Evolutionary conservation across 92 coral and sea anemone genomes (phyloP).

Genomic region (Porites divaricata): DNA sequence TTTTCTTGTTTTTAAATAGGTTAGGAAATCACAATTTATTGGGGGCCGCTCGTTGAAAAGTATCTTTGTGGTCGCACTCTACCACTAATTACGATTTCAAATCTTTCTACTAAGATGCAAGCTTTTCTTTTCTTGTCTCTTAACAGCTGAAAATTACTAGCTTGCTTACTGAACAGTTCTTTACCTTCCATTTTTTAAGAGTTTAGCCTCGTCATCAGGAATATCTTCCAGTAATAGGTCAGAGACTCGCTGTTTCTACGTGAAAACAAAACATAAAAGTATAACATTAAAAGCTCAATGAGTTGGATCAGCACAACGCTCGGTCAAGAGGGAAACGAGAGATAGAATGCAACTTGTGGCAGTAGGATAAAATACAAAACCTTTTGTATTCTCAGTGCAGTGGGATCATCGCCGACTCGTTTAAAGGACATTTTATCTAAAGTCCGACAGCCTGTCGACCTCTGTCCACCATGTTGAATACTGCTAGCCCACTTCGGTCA

Average conservation of each 20-base stretch:
- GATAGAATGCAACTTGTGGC: not conserved
- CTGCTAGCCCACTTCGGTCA: not conserved
- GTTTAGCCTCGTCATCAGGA: conserved; percentile 86
- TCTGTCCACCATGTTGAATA: conserved; percentile 38
- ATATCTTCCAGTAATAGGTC: conserved; percentile 84
- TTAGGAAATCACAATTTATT: too few relatives aligned
- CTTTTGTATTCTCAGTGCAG: conserved; percentile 86
- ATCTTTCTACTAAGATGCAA: too few relatives aligned
- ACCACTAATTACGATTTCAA: too few relatives aligned
- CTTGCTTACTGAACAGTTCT: not conserved
- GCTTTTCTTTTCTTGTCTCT: too few relatives aligned
- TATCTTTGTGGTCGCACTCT: too few relatives aligned
- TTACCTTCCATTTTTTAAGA: conserved; percentile 88
- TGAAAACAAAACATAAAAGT: not conserved
- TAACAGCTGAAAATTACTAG: too few relatives aligned
- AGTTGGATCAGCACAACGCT: too few relatives aligned
- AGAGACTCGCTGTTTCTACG: conserved; percentile 88
- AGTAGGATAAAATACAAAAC: conserved; percentile 33
- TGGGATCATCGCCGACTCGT: conserved; percentile 95
- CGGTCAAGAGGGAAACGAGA: too few relatives aligned
- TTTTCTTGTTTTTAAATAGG: too few relatives aligned
- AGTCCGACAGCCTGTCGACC: too few relatives aligned
- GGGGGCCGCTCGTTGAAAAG: too few relatives aligned
- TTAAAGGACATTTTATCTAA: conserved; percentile 80
- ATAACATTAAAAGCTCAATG: too few relatives aligned